phyloP scores from a whole-genome alignment of 2,888 invertebrate species.

The Heliconius charithonia region DNA sequence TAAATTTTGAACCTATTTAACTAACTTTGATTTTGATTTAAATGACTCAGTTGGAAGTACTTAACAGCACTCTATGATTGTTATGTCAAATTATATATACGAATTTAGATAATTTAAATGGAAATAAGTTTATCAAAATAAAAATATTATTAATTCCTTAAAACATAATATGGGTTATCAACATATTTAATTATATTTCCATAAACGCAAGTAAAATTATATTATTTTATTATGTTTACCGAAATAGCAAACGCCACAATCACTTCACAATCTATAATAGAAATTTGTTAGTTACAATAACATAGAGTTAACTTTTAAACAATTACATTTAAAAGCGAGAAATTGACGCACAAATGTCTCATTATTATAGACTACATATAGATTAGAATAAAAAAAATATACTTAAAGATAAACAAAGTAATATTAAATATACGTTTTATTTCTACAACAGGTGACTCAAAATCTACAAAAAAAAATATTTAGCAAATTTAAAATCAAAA shows the following conservation, averaged over 20 bases:
- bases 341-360: not conserved
- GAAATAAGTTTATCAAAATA: too few species aligned
- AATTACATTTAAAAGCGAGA: not conserved
- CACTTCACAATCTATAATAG: not conserved
- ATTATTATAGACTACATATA: not conserved
- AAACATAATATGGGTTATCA: not conserved
- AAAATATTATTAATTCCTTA: too few species aligned
- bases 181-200: not conserved
- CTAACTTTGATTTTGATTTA: too few species aligned
- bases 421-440: not conserved
- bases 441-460: slow-evolving; percentile 7
- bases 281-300: slow-evolving; percentile 13
- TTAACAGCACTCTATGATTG: too few species aligned
- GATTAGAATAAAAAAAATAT: not conserved
- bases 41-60: too few species aligned
- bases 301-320: slow-evolving; percentile 12
- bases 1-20: too few species aligned
- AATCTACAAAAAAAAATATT: slow-evolving; percentile 10
- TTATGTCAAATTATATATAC: not conserved
- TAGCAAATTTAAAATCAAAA: slow-evolving; percentile 27
- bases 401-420: not conserved
- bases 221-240: not conserved
- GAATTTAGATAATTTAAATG: too few species aligned
- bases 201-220: not conserved
- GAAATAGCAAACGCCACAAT: not conserved